Conservation (phyloP, 2,797 vertebrate species). For the Protosalanx chinensis region DNA sequence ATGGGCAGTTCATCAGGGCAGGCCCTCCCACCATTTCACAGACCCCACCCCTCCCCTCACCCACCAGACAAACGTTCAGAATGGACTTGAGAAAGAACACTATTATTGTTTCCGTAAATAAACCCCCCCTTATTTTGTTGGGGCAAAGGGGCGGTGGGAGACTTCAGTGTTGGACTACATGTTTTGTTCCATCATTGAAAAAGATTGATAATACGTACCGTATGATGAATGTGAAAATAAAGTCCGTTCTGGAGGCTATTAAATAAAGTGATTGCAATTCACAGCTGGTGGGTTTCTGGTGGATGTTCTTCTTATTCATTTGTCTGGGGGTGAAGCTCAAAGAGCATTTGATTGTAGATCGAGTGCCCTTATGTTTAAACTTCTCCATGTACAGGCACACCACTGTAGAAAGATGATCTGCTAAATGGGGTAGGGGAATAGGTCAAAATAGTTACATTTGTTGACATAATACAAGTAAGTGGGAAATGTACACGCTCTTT, state of each 20-base stretch:
- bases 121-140: constrained; percentile 61
- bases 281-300: constrained; percentile 65
- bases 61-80: constrained; percentile 53
- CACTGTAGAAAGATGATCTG: too few species aligned
- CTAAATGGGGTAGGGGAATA: too few species aligned
- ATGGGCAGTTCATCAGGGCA: background rate
- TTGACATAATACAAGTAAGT: too few species aligned
- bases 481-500: too few species aligned
- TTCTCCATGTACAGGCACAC: too few species aligned
- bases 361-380: too few species aligned
- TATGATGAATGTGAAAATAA: constrained; percentile 55
- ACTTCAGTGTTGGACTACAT: constrained; percentile 54
- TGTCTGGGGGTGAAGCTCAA: too few species aligned
- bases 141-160: constrained; percentile 22
- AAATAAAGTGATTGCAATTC: constrained; percentile 51
- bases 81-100: constrained; percentile 56
- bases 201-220: constrained; percentile 61
- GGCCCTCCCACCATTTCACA: background rate
- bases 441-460: too few species aligned
- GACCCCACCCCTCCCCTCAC: constrained; percentile 11
- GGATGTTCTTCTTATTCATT: constrained; percentile 54
- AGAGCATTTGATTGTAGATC: too few species aligned
- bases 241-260: constrained; percentile 65
- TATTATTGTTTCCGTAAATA: constrained; percentile 61
- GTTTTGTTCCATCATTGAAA: constrained; percentile 64